Percentiles rank a stretch among this genome's conserved stretches.
These are phyloP conservation scores for Antennarius striatus DNA, from an alignment of 2,113 vertebrate genomes.

Conservation along the genomic window DNA sequence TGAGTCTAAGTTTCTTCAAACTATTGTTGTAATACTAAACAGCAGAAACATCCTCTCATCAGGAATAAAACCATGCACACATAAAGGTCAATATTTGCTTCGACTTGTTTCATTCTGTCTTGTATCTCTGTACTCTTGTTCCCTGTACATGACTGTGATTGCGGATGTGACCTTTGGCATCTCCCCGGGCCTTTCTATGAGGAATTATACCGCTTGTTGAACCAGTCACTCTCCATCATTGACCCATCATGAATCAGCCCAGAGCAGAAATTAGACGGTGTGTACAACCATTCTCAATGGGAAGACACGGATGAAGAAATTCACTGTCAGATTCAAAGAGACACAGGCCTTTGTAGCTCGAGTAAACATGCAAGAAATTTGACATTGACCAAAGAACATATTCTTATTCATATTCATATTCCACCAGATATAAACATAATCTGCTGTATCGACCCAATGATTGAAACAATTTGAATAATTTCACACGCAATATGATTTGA, in stretches of 20 bases:
- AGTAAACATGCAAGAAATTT: background rate
- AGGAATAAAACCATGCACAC: background rate
- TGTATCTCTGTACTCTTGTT: background rate
- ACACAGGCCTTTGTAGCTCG: too few relatives aligned
- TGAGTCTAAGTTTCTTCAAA: too few relatives aligned
- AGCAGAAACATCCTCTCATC: too few relatives aligned
- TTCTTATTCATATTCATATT: too few relatives aligned
- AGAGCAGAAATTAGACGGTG: conserved; percentile 17
- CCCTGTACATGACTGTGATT: conserved; percentile 5
- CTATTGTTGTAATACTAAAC: too few relatives aligned
- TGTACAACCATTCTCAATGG: conserved; percentile 9
- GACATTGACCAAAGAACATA: conserved; percentile 1
- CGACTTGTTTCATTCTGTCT: background rate
- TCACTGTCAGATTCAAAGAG: background rate
- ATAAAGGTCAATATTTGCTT: background rate
- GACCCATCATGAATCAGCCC: conserved; percentile 31
- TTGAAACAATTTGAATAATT: conserved; percentile 35
- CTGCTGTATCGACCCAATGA: background rate
- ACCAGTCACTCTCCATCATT: conserved; percentile 21
- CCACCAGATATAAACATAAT: too few relatives aligned
- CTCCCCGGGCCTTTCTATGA: conserved; percentile 10
- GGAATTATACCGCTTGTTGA: conserved; percentile 18
- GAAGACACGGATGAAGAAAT: conserved; percentile 13
- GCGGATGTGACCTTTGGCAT: conserved; percentile 41
- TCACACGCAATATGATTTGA: conserved; percentile 41